phyloP scores from a whole-genome alignment of 2,113 vertebrate genomes.

The Hypanus sabinus region DNA sequence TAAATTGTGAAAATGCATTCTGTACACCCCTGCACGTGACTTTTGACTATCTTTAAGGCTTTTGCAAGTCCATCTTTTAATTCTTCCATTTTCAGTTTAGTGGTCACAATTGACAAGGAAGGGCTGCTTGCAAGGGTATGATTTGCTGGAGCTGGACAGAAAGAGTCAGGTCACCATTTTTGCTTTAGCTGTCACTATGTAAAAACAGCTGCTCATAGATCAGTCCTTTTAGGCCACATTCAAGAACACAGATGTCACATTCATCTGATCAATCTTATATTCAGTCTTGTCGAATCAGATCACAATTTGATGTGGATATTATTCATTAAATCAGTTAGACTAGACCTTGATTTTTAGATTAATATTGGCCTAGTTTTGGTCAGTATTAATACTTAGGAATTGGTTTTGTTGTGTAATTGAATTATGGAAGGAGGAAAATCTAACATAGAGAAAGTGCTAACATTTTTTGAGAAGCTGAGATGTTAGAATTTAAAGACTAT shows the following conservation, averaged over 20 bases:
- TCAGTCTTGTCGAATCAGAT: slow-evolving; percentile 12
- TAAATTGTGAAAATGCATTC: neutral
- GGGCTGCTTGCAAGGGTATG: neutral
- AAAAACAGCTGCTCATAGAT: slow-evolving; percentile 21
- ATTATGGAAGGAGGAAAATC: neutral
- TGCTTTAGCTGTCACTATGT: neutral
- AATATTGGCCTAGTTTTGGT: neutral
- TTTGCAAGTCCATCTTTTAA: neutral
- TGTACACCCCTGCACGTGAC: no score
- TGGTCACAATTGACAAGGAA: neutral
- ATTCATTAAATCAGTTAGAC: slow-evolving; percentile 4
- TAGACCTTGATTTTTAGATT: neutral
- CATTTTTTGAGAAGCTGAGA: neutral
- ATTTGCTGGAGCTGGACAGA: neutral
- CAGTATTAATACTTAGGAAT: neutral
- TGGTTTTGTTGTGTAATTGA: neutral
- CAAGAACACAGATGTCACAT: slow-evolving; percentile 17
- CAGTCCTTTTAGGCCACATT: neutral
- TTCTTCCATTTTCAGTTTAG: neutral
- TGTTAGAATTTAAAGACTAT: neutral
- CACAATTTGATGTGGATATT: slow-evolving; percentile 13
- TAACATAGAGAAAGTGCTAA: neutral
- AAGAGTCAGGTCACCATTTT: neutral
- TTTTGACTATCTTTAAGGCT: neutral
- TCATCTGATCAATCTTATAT: slow-evolving; percentile 18